phyloP scores from a whole-genome alignment of 1,140 invertebrate species.

The Andricus grossulariae region DNA sequence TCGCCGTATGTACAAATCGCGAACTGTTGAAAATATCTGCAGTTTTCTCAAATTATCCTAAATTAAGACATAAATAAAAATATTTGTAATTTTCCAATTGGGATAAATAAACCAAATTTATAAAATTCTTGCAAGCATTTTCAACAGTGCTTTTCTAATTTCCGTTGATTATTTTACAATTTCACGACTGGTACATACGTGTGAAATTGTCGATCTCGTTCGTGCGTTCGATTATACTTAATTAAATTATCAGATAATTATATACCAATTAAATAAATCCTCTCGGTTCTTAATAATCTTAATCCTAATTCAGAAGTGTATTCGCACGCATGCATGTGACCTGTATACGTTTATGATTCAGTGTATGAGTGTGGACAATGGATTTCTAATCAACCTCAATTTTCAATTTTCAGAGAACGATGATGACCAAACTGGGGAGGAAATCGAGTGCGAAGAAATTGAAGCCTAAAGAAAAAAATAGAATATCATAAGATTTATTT shows the following conservation, averaged over 20 bases:
- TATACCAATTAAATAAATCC: conserved; percentile 5
- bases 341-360: conserved; percentile 16
- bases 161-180: conserved; percentile 11
- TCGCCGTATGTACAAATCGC: conserved; percentile 24
- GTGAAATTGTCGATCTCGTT: not conserved
- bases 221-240: conserved; percentile 10
- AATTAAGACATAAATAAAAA: not conserved
- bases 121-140: not conserved
- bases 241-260: conserved; percentile 24
- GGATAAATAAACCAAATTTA: not conserved
- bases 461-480: not conserved
- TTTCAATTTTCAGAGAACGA: not conserved
- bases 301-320: conserved; percentile 7
- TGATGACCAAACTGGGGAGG: not conserved
- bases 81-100: not conserved
- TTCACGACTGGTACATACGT: conserved; percentile 22
- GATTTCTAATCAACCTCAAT: not conserved
- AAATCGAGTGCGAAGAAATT: not conserved
- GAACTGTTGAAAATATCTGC: conserved; percentile 17
- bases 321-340: conserved; percentile 20
- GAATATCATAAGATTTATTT: not conserved
- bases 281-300: conserved; percentile 10
- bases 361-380: not conserved
- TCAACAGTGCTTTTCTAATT: not conserved
- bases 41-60: not conserved